phyloP scores from a whole-genome alignment of 1,140 invertebrate species.

The Zophobas morio region DNA sequence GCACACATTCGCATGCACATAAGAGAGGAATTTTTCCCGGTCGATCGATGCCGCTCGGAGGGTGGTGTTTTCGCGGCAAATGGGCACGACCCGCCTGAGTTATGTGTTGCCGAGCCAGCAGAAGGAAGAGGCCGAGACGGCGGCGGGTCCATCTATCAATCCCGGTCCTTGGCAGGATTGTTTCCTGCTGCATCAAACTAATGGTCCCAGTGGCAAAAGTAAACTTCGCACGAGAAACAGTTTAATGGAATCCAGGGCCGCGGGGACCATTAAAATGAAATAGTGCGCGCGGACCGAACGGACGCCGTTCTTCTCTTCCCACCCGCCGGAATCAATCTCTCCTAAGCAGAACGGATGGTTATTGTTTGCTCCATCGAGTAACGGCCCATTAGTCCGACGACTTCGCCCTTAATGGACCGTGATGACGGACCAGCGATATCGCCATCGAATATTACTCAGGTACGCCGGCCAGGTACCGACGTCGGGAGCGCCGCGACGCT shows the following conservation, averaged over 20 bases:
- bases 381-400: slow-evolving; percentile 56
- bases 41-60: slow-evolving; percentile 13
- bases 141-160: slow-evolving; percentile 63
- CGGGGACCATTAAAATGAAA: slow-evolving; percentile 70
- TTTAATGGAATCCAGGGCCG: slow-evolving; percentile 69
- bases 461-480: slow-evolving; percentile 52
- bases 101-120: slow-evolving; percentile 60
- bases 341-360: slow-evolving; percentile 62
- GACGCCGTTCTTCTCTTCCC: slow-evolving; percentile 53
- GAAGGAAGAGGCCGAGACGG: slow-evolving; percentile 58
- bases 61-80: slow-evolving; percentile 39
- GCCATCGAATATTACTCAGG: slow-evolving; percentile 45
- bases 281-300: slow-evolving; percentile 64
- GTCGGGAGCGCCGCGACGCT: slow-evolving; percentile 57
- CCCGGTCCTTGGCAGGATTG: slow-evolving; percentile 65
- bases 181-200: slow-evolving; percentile 67
- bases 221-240: slow-evolving; percentile 68
- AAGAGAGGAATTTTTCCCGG: slow-evolving; percentile 25
- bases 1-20: slow-evolving; percentile 1
- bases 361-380: slow-evolving; percentile 57
- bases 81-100: slow-evolving; percentile 51
- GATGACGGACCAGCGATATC: slow-evolving; percentile 50
- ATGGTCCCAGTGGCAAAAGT: slow-evolving; percentile 67
- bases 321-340: slow-evolving; percentile 62
- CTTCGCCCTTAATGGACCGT: slow-evolving; percentile 58